These are phyloP conservation scores for Lingula anatina DNA, from an alignment of 2,888 invertebrate species.

Conservation along the genomic window DNA sequence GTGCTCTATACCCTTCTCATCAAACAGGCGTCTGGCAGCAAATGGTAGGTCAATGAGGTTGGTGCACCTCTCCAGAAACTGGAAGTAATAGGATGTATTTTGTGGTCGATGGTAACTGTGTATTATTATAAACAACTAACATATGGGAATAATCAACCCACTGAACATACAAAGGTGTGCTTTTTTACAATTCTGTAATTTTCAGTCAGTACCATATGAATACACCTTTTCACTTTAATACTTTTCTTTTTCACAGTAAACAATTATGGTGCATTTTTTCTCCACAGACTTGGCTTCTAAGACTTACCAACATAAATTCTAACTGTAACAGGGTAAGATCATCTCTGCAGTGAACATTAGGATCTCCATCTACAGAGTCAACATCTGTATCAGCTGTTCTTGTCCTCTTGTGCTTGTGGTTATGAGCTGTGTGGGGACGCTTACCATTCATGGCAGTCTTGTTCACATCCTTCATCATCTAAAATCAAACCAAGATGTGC, in stretches of 20 bases:
- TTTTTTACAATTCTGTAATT: too few species aligned
- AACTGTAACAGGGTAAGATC: constrained; percentile 35
- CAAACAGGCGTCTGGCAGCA: constrained; percentile 49
- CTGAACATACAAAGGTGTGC: too few species aligned
- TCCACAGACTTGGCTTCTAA: too few species aligned
- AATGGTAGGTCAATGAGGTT: constrained; percentile 42
- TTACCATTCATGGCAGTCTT: constrained; percentile 16
- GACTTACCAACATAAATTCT: constrained; percentile 40
- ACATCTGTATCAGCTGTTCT: constrained; percentile 4
- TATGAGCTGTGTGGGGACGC: background rate
- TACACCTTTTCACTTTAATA: too few species aligned
- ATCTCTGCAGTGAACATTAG: constrained; percentile 32
- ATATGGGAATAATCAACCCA: too few species aligned
- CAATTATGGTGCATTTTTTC: too few species aligned
- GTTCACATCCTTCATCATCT: constrained; percentile 39
- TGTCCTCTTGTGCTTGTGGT: constrained; percentile 8
- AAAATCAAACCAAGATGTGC: constrained; percentile 3
- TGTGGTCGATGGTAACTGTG: too few species aligned
- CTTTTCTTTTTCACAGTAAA: too few species aligned
- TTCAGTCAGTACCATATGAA: too few species aligned
- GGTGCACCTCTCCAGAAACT: constrained; percentile 51
- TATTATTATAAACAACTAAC: too few species aligned
- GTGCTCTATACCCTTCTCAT: constrained; percentile 45
- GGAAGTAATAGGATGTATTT: constrained; percentile 10
- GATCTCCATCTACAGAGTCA: constrained; percentile 21